These are phyloP conservation scores for Agrotis clavis DNA, from an alignment of 2,888 invertebrate genomes.

Conservation along the genomic window DNA sequence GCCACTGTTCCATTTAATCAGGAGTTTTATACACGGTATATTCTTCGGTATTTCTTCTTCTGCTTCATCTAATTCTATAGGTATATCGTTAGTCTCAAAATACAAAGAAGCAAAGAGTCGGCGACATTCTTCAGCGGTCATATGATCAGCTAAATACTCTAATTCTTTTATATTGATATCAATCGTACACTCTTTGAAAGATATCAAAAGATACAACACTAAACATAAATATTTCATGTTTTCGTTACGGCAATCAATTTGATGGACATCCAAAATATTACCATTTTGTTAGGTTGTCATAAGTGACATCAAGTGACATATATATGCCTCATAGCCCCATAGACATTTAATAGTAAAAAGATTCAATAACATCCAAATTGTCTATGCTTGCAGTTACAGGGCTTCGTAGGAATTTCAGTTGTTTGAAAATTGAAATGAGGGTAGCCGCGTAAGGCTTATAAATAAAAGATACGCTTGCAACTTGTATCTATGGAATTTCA, in stretches of 20 bases:
- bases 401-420: conserved; percentile 35
- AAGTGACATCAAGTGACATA: no score
- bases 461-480: conserved; percentile 49
- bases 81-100: conserved; percentile 79
- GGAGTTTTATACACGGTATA: conserved; percentile 89
- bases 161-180: conserved; percentile 77
- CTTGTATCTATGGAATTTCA: conserved; percentile 42
- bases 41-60: conserved; percentile 87
- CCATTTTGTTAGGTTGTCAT: conserved; percentile 28
- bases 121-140: conserved; percentile 91
- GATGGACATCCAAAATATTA: neutral
- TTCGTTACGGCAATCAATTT: conserved; percentile 12
- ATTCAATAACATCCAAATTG: neutral
- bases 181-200: conserved; percentile 71
- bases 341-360: conserved; percentile 25
- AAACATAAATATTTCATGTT: conserved; percentile 71
- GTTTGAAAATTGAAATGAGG: conserved; percentile 57
- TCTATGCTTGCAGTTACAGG: conserved; percentile 12
- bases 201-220: conserved; percentile 59
- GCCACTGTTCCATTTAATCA: conserved; percentile 91
- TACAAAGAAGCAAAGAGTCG: conserved; percentile 91
- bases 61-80: conserved; percentile 63
- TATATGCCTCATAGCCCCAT: no score
- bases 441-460: conserved; percentile 48
- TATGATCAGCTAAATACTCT: conserved; percentile 90